These are phyloP conservation scores for Eremophila alpestris DNA, from an alignment of 2,797 vertebrate species.

Conservation along the genomic window DNA sequence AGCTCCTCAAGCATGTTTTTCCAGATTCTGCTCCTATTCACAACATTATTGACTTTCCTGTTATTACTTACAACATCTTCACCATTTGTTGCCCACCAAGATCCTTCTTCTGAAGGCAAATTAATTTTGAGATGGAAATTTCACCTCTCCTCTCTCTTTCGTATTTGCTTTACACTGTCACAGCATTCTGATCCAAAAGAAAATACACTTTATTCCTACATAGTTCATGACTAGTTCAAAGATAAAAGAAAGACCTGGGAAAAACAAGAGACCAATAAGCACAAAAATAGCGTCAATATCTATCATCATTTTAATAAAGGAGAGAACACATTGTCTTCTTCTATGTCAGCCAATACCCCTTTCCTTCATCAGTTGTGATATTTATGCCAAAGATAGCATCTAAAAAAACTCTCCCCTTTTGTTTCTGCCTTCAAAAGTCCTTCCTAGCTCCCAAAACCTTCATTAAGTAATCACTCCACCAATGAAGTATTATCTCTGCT, in stretches of 20 bases:
- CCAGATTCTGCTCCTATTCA: not conserved
- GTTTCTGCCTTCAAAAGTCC: not conserved
- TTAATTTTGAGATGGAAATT: not conserved
- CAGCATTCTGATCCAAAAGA: not conserved
- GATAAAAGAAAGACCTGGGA: not conserved
- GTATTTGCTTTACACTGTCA: not conserved
- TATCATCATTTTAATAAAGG: not conserved
- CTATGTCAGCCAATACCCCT: not conserved
- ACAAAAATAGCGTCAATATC: not conserved
- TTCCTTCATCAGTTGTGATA: not conserved
- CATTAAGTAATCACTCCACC: not conserved
- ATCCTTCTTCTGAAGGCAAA: not conserved
- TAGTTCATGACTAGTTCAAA: not conserved
- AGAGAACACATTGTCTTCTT: not conserved
- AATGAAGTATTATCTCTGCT: not conserved
- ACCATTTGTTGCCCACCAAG: not conserved
- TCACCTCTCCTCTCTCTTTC: not conserved
- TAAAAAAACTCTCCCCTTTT: not conserved
- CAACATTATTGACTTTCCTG: not conserved
- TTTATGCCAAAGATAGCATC: not conserved
- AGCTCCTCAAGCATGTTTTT: not conserved
- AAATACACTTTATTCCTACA: not conserved
- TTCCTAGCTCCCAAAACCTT: not conserved
- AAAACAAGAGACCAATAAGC: not conserved
- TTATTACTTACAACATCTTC: not conserved